A percentile compares a stretch with the other conserved stretches of the same genome.
These are phyloP conservation scores for Hemicordylus capensis DNA, from an alignment of 2,113 vertebrate genomes.

Conservation along the genomic window DNA sequence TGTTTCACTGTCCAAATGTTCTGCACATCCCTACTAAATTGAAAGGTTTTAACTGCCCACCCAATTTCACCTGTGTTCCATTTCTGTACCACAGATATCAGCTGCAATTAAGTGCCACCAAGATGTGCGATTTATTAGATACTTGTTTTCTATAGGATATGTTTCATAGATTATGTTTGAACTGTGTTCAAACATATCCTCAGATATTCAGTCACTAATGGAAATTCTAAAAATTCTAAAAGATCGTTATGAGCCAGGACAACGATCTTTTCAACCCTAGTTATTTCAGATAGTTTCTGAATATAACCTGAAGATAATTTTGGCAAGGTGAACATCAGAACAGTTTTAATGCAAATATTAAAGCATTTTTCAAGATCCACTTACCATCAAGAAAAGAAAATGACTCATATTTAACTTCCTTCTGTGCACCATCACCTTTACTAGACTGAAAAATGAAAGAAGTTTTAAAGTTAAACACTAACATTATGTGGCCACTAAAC, in stretches of 20 bases:
- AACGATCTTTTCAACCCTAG: not conserved
- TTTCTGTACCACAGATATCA: not conserved
- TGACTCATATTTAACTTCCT: conserved; percentile 89
- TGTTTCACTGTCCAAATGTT: too few relatives aligned
- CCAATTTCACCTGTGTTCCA: not conserved
- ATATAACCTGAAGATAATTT: not conserved
- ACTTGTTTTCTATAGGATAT: not conserved
- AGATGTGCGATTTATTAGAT: not conserved
- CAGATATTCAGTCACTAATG: not conserved
- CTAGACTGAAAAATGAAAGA: conserved; percentile 66
- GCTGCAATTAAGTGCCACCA: not conserved
- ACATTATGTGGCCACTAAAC: conserved; percentile 21
- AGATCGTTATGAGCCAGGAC: too few relatives aligned
- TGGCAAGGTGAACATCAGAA: not conserved
- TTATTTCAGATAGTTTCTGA: not conserved
- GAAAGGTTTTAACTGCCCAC: not conserved
- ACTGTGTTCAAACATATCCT: not conserved
- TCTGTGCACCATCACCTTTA: conserved; percentile 77
- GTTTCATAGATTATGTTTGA: too few relatives aligned
- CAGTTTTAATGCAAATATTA: not conserved
- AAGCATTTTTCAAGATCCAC: conserved; percentile 55
- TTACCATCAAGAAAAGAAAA: conserved; percentile 94
- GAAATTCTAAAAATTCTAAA: not conserved
- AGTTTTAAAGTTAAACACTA: conserved; percentile 34
- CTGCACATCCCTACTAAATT: not conserved